phyloP scores from a whole-genome alignment of 1,140 invertebrate genomes.

The Reticulitermes speratus region DNA sequence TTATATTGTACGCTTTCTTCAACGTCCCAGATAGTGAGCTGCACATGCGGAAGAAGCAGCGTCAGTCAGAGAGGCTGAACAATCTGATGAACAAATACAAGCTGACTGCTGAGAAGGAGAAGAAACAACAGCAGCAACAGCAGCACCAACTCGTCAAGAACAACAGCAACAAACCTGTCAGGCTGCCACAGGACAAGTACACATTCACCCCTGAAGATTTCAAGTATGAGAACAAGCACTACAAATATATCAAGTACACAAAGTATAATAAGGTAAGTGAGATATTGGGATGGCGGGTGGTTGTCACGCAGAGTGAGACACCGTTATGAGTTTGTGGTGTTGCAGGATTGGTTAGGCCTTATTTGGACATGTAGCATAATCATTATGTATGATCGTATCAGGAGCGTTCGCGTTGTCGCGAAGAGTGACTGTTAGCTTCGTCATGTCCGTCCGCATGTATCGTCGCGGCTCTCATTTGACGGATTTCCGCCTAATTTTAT shows the following conservation, averaged over 20 bases:
- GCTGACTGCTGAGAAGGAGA: constrained; percentile 51
- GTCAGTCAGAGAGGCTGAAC: constrained; percentile 59
- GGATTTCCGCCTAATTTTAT: too few species aligned
- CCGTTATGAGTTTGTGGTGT: too few species aligned
- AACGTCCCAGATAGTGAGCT: constrained; percentile 51
- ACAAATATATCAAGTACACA: constrained; percentile 76
- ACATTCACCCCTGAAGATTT: constrained; percentile 74
- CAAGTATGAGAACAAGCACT: constrained; percentile 78
- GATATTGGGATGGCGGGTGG: too few species aligned
- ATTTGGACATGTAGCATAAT: too few species aligned
- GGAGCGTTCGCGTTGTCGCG: too few species aligned
- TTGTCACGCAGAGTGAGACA: too few species aligned
- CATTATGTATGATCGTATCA: too few species aligned
- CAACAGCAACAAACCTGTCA: constrained; percentile 15
- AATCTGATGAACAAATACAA: constrained; percentile 67
- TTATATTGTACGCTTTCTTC: constrained; percentile 35
- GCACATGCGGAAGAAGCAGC: constrained; percentile 59
- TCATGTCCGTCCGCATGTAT: too few species aligned
- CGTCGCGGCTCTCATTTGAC: too few species aligned
- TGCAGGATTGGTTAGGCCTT: too few species aligned
- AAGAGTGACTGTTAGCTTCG: too few species aligned
- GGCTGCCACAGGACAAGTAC: constrained; percentile 45
- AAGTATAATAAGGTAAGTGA: constrained; percentile 65
- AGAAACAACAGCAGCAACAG: constrained; percentile 36
- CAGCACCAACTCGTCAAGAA: constrained; percentile 31